Evolutionary conservation across 2,888 invertebrate species (phyloP), one percentile per base, ranked within the genome.

Genomic region (Nymphalis c-album): DNA sequence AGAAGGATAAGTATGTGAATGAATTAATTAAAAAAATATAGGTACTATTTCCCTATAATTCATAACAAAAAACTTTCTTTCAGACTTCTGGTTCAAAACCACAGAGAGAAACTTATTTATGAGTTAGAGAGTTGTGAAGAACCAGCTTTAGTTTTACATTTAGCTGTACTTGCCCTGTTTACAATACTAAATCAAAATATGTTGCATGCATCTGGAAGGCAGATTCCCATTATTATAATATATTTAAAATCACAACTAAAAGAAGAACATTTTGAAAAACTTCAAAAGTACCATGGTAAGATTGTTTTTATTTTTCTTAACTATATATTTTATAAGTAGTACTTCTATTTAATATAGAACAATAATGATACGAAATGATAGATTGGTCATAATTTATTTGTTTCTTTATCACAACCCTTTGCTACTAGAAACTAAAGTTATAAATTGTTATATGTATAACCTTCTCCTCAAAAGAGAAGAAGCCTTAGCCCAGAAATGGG

Each of bases 131-230:
- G 91, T 68, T 95, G 95, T 66, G 93, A 94, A 51, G 97, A 98
- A 78, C 95, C 97, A 17, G 96, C 97, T 0, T 84, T 97, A 47
- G 93, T 95, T 62, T 88, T 98, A 57, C 97, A 98, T 85, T 89
- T 98, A 64, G 94, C 95, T 0, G 94, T 94, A 0, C 90, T 97
- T 70, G 93, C 97, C 53, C 93, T 98, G 65, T 98, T 97, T 81
- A 96, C 96, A 62, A 94, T 95, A 13, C 93, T 95, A 3, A 97
- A 96, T 1, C 96, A 97, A 77, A 94, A 93, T 75, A 96, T 98
- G 92, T 82, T 99, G 35, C 97, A 98, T 86, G 98, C 98, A 17
- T 98, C 98, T 35, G 99, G 99, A 0, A 95, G 97, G 83, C 98
- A 98, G 89, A 97, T 99, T 16, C 95, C 97, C 0, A 93, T 95